Base-by-base conservation (phyloP, 2,797 vertebrate genomes). In the Schizopygopsis malacanthus region DNA sequence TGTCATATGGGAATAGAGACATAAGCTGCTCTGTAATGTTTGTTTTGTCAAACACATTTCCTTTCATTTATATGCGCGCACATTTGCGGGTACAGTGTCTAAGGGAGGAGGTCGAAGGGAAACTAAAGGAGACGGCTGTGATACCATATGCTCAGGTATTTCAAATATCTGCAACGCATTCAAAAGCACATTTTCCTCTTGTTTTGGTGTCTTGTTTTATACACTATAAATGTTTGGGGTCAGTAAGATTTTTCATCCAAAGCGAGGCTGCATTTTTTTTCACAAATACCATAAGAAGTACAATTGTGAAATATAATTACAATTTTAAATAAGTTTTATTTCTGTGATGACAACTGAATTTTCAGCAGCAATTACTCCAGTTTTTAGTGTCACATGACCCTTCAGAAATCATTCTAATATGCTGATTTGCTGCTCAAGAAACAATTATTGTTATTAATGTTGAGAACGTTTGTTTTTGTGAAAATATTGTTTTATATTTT, bases 131-230 rank as follows among this genome's bases (percentile, higher is more conserved):
- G 93, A 90, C 90, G 88, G 91, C 92, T 91, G 92, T 89, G 87
- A 77, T 84, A 84, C 93, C 94, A 95, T 95, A 95, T 95, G 94
- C 76, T 90, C 87, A 90, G 81, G 54, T 91, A 85, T 91, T 90
- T 90, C 59, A 79, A 33, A 59, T 41, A 33, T 69, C 33, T 25
- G 25, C 43, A 47, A 28, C 1, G 2, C 75, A 41, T 65, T 65
- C 18, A 70, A 43, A 54, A 52, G 22, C 76, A 77, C 15, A 56
- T n/a, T 67, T 73, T 83, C 12, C 6, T 84, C 47, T 69, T 78
- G 9, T 52, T 84, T 4, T 76, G 41, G 16, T 69, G 16, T 4
- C 13, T 76, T 9, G 28, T 65, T 67, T 65, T 67, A 20, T n/a
- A 45, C 18, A 15, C 2, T 45, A 12, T 2, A 73, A 47, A 73